Evolutionary conservation across 2,113 vertebrate genomes (phyloP).

Genomic region (Lethenteron camtschaticum): DNA sequence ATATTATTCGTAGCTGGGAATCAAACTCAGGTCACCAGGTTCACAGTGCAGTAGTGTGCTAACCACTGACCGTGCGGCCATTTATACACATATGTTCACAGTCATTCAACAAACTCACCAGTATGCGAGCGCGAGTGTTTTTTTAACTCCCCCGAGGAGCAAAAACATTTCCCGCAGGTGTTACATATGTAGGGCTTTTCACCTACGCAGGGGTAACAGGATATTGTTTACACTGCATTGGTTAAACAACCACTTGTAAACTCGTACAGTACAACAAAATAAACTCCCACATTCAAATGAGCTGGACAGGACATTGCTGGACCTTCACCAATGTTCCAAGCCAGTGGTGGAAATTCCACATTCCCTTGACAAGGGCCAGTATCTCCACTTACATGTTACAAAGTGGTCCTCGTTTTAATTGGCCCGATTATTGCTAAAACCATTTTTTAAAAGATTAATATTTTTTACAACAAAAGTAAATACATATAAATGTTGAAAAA

Average conservation of each 20-base stretch:
- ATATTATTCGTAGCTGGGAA: neutral
- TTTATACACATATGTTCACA: constrained; percentile 17
- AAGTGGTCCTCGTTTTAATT: too few species aligned
- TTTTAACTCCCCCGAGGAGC: constrained; percentile 77
- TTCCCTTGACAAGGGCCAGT: neutral
- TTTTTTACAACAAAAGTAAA: too few species aligned
- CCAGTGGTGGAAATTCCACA: neutral
- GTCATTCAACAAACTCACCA: constrained; percentile 21
- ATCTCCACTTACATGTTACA: neutral
- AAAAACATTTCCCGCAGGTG: constrained; percentile 60
- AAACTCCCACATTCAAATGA: neutral
- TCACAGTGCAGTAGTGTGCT: neutral
- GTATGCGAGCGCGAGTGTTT: constrained; percentile 81
- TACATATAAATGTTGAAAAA: too few species aligned
- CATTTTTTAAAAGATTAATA: too few species aligned
- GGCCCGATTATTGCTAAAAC: too few species aligned
- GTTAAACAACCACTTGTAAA: neutral
- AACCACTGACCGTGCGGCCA: constrained; percentile 5
- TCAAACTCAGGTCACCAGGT: neutral
- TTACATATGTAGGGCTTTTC: constrained; percentile 62
- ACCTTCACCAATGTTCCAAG: neutral
- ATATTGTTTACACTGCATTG: constrained; percentile 10
- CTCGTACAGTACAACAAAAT: neutral
- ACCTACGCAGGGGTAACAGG: constrained; percentile 21
- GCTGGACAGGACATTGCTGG: neutral